phyloP scores from a whole-genome alignment of 2,888 invertebrate species.

The Pedicia rivosa region DNA sequence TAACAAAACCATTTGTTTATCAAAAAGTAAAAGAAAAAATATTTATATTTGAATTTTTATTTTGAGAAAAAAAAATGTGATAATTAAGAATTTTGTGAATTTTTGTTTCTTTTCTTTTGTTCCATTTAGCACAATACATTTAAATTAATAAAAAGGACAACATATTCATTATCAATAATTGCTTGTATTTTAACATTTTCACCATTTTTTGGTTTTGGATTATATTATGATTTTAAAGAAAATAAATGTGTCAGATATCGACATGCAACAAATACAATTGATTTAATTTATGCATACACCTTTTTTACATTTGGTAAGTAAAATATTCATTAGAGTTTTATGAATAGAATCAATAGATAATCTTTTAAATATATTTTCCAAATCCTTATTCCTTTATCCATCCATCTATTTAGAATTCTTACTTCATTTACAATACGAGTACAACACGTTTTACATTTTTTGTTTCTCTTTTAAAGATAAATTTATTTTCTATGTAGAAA shows the following conservation, averaged over 20 bases:
- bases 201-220: constrained; percentile 58
- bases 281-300: constrained; percentile 58
- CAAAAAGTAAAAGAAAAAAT: constrained; percentile 50
- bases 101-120: constrained; percentile 10
- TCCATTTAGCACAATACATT: constrained; percentile 61
- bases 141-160: constrained; percentile 52
- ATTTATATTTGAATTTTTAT: neutral
- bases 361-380: no score
- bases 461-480: no score
- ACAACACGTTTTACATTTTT: no score
- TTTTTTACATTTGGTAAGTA: constrained; percentile 60
- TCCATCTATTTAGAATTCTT: no score
- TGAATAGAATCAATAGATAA: no score
- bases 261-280: constrained; percentile 42
- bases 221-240: constrained; percentile 42
- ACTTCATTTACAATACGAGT: no score
- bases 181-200: constrained; percentile 56
- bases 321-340: constrained; percentile 1
- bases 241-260: constrained; percentile 52
- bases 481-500: no score
- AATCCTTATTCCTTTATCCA: no score
- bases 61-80: neutral
- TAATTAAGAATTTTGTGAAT: constrained; percentile 1
- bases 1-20: constrained; percentile 73
- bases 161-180: constrained; percentile 50